phyloP scores from a whole-genome alignment of 2,113 vertebrate species.

The Eublepharis macularius region DNA sequence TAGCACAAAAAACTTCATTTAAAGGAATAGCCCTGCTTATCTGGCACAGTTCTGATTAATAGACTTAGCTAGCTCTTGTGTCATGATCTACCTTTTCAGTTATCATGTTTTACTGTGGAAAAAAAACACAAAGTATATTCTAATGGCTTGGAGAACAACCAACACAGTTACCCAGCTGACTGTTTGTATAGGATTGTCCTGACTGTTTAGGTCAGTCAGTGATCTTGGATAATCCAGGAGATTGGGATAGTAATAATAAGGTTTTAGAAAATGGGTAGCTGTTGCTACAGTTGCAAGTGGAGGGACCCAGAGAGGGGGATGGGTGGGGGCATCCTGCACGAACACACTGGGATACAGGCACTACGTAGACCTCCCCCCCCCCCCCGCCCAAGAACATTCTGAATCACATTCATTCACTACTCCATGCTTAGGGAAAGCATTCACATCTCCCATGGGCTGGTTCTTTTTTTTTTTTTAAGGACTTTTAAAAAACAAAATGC shows the following conservation, averaged over 20 bases:
- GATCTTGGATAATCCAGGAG: conserved; percentile 1
- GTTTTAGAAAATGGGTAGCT: not conserved
- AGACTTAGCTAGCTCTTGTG: not conserved
- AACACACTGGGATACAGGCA: not conserved
- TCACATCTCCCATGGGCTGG: too few species aligned
- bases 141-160: not conserved
- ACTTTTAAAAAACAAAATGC: too few species aligned
- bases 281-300: not conserved
- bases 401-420: not conserved
- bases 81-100: not conserved
- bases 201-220: not conserved
- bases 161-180: not conserved
- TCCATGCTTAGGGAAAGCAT: not conserved
- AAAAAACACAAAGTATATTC: too few species aligned
- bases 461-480: too few species aligned
- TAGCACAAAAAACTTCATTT: not conserved
- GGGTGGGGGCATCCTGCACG: not conserved
- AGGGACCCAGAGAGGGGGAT: not conserved
- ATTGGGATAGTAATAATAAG: not conserved
- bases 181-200: not conserved
- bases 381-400: not conserved
- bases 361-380: not conserved
- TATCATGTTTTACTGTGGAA: not conserved
- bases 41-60: not conserved
- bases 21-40: not conserved